A percentile compares a stretch with the other conserved stretches of the same genome.
phyloP scores from a whole-genome alignment of 2,888 invertebrate species.

The Eupeodes luniger region DNA sequence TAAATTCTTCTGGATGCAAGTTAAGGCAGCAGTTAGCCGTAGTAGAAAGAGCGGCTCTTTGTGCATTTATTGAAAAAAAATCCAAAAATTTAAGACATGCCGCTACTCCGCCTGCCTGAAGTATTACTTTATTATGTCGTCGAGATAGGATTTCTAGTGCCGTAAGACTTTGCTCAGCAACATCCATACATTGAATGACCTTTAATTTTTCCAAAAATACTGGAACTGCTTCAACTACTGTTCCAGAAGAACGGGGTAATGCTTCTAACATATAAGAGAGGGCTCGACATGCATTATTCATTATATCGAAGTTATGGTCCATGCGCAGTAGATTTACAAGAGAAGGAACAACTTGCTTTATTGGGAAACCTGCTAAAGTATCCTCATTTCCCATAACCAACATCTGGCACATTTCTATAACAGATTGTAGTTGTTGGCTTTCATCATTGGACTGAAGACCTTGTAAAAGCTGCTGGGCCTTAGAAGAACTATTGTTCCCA shows the following conservation, averaged over 20 bases:
- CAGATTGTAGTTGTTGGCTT: slow-evolving; percentile 97
- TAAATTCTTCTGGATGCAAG: slow-evolving; percentile 96
- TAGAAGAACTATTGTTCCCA: slow-evolving; percentile 93
- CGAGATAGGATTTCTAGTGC: slow-evolving; percentile 98
- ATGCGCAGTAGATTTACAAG: slow-evolving; percentile 95
- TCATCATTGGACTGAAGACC: slow-evolving; percentile 97
- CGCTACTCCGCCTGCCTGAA: slow-evolving; percentile 97
- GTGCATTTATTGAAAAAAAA: slow-evolving; percentile 99
- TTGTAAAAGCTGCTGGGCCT: slow-evolving; percentile 96
- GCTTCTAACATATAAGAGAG: slow-evolving; percentile 99
- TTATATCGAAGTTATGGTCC: slow-evolving; percentile 99
- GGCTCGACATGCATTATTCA: slow-evolving; percentile 99
- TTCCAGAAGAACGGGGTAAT: slow-evolving; percentile 96
- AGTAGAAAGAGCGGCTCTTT: slow-evolving; percentile 97
- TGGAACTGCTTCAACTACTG: slow-evolving; percentile 98
- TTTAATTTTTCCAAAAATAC: slow-evolving; percentile 98
- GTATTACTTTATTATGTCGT: slow-evolving; percentile 97
- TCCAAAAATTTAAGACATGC: slow-evolving; percentile 98
- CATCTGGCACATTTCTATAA: slow-evolving; percentile 99
- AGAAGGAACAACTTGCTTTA: slow-evolving; percentile 98
- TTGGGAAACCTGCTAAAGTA: slow-evolving; percentile 98
- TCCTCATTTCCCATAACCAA: slow-evolving; percentile 99
- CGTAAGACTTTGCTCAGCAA: slow-evolving; percentile 98
- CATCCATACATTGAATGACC: slow-evolving; percentile 99
- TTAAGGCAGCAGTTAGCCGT: slow-evolving; percentile 99